Evolutionary conservation across 2,113 vertebrate species (phyloP), one percentile per base, ranked within the genome.

Genomic region (Halichoeres trimaculatus): DNA sequence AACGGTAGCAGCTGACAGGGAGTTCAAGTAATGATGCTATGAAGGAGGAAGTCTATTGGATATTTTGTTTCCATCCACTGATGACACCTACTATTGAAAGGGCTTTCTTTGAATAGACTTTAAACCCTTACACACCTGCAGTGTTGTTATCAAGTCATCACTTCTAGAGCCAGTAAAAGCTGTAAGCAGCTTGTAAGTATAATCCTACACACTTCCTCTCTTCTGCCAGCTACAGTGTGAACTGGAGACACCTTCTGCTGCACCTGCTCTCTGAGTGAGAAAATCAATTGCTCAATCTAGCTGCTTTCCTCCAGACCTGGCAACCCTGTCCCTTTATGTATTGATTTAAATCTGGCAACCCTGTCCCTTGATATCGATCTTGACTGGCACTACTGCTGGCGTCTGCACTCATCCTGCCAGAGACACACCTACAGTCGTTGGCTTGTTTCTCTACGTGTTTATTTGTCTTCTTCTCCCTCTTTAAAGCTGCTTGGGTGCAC

Each of bases 231-330:
- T 43, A 51, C 34, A 70, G 58, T 78, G 55, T 22, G 24, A 72
- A 34, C 35, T 51, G n/a, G 68, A 47, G n/a, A 51, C 12, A 64
- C 63, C 51, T n/a, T 56, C 47, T 54, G 45, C 78, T 53, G 62
- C 70, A 81, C 66, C 76, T 62, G 80, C 53, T 68, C 69, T 71
- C 72, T 11, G 23, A 22, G 19, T 35, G 56, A 75, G 48, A 50
- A 59, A 78, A 87, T 89, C 83, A 48, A 92, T 90, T 67, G 35
- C 20, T 71, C 81, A 89, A 93, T 91, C 80, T 73, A 75, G 43
- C 70, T 71, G 43, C 74, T 71, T 80, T 73, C 80, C 61, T 68
- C 34, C 47, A 68, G 63, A 73, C 50, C 70, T 78, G 74, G 61
- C 56, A 77, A 69, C 68, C 23, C 48, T 38, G 57, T 70, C 55